These are phyloP conservation scores for Scaptomyza montana DNA, from an alignment of 1,140 invertebrate species.

Conservation along the genomic window DNA sequence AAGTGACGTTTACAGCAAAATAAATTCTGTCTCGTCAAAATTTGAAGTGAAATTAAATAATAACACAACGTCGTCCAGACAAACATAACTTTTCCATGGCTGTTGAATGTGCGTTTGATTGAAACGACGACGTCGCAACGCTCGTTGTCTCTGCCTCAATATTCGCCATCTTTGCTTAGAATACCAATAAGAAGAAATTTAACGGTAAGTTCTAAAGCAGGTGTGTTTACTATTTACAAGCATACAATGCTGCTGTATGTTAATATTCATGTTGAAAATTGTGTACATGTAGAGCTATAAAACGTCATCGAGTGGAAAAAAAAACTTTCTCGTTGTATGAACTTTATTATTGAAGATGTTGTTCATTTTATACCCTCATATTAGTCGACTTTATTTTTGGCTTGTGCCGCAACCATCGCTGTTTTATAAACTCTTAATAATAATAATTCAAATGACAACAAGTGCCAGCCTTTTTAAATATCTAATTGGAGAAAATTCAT, in stretches of 20 bases:
- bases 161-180: conserved; percentile 40
- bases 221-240: conserved; percentile 42
- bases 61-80: conserved; percentile 17
- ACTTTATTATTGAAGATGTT: conserved; percentile 5
- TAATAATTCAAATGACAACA: conserved; percentile 37
- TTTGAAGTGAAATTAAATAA: conserved; percentile 58
- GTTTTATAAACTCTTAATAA: conserved; percentile 1
- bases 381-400: conserved; percentile 17
- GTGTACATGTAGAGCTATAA: conserved; percentile 7
- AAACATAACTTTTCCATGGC: conserved; percentile 30
- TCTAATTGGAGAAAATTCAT: conserved; percentile 46
- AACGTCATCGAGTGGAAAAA: conserved; percentile 41
- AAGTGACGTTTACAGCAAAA: conserved; percentile 69
- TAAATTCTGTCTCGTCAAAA: conserved; percentile 55
- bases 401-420: conserved; percentile 35
- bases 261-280: neutral
- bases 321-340: conserved; percentile 44
- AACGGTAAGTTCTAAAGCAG: conserved; percentile 46
- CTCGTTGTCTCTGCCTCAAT: conserved; percentile 27
- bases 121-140: conserved; percentile 44
- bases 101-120: conserved; percentile 37
- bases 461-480: conserved; percentile 38
- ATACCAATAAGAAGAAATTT: conserved; percentile 45
- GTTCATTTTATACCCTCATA: conserved; percentile 10
- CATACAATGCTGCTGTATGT: conserved; percentile 2